Conservation (phyloP, 2,888 invertebrate genomes). For the Tipula vernalis region DNA sequence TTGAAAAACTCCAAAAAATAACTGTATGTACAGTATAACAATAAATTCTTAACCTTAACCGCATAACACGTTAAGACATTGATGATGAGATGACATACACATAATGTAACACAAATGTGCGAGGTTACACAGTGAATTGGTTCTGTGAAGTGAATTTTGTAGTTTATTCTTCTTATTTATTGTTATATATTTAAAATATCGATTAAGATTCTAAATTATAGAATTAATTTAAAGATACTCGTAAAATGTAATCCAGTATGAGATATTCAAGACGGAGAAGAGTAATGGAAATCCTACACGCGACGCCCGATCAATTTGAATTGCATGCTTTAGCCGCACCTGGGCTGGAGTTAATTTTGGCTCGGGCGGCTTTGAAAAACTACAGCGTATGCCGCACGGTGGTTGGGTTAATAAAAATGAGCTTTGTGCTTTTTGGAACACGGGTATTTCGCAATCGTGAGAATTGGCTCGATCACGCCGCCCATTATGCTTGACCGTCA, state of each 20-base stretch:
- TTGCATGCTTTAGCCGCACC: slow-evolving; percentile 47
- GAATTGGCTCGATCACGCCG: slow-evolving; percentile 5
- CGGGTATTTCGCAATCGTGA: not conserved
- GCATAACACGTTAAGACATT: not conserved
- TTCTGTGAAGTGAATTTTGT: not conserved
- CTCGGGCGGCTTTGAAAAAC: not conserved
- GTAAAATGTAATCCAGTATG: slow-evolving; percentile 62
- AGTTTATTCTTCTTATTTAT: not conserved
- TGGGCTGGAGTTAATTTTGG: slow-evolving; percentile 43
- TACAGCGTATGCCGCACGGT: not conserved
- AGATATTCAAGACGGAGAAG: slow-evolving; percentile 52
- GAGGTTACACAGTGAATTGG: not conserved
- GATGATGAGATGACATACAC: not conserved
- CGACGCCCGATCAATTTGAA: slow-evolving; percentile 58
- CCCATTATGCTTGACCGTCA: not conserved
- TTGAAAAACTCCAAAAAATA: not conserved
- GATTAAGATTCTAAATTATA: not conserved
- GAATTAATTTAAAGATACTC: slow-evolving; percentile 45
- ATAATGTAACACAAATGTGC: not conserved
- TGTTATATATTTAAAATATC: not conserved
- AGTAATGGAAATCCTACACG: slow-evolving; percentile 57
- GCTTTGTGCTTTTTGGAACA: not conserved
- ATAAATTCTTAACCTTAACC: not conserved
- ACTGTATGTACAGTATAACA: not conserved
- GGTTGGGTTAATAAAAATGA: slow-evolving; percentile 5